These are phyloP conservation scores for Arion vulgaris DNA, from an alignment of 1,140 invertebrate species.

Conservation along the genomic window DNA sequence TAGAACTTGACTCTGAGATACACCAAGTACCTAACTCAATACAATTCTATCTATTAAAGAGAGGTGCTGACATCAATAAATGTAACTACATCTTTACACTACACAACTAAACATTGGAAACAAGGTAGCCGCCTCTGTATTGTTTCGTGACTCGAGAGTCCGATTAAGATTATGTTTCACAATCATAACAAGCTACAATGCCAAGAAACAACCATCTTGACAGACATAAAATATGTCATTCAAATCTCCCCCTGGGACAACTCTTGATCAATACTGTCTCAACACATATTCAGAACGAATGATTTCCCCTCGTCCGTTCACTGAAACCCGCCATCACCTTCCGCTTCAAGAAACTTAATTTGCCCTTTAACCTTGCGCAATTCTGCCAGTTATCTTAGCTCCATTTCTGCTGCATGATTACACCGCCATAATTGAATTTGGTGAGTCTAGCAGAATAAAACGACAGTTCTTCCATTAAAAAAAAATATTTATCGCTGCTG, in stretches of 20 bases:
- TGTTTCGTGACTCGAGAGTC: too few relatives aligned
- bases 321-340: neutral
- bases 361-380: constrained; percentile 14
- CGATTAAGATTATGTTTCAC: too few relatives aligned
- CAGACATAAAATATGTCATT: too few relatives aligned
- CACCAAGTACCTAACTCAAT: too few relatives aligned
- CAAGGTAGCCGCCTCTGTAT: too few relatives aligned
- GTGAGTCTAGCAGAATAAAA: constrained; percentile 14
- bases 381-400: constrained; percentile 1
- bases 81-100: too few relatives aligned
- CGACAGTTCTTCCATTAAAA: neutral
- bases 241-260: neutral
- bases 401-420: constrained; percentile 16
- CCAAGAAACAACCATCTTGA: too few relatives aligned
- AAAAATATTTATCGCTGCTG: constrained; percentile 12
- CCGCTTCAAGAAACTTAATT: constrained; percentile 5
- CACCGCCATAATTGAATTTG: constrained; percentile 16
- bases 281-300: neutral
- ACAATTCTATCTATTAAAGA: too few relatives aligned
- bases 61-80: too few relatives aligned
- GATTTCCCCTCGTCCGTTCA: constrained; percentile 12
- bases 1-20: too few relatives aligned
- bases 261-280: constrained; percentile 5
- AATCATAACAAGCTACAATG: too few relatives aligned
- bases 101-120: too few relatives aligned